Percentiles rank a stretch among this genome's conserved stretches.
phyloP scores from a whole-genome alignment of 2,113 vertebrate species.

The Sigmodon hispidus region DNA sequence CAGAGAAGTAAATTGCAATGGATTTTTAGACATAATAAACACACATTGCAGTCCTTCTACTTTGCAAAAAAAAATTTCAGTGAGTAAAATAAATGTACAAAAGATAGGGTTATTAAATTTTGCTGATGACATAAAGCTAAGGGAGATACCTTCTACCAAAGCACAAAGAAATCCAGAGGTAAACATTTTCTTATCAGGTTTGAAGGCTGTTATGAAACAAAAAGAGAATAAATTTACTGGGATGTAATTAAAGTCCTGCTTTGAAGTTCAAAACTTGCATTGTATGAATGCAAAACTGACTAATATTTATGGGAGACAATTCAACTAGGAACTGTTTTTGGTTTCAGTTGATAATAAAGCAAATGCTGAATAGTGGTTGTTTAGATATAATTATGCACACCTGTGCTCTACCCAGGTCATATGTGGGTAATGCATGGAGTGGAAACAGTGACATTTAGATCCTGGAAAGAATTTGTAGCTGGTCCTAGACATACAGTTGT shows the following conservation, averaged over 20 bases:
- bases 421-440: background rate
- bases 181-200: constrained; percentile 48
- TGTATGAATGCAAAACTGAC: background rate
- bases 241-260: constrained; percentile 27
- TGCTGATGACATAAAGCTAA: constrained; percentile 27
- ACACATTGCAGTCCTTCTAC: background rate
- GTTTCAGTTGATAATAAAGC: constrained; percentile 21
- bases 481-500: background rate
- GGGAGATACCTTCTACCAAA: background rate
- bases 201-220: constrained; percentile 50
- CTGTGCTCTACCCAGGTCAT: background rate
- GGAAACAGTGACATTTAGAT: constrained; percentile 8
- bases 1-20: constrained; percentile 9
- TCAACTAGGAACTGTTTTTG: background rate
- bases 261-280: constrained; percentile 34
- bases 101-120: constrained; percentile 39
- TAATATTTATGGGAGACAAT: background rate
- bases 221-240: constrained; percentile 26
- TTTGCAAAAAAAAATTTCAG: background rate
- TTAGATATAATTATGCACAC: background rate
- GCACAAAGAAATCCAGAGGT: constrained; percentile 2
- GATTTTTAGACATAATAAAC: constrained; percentile 26
- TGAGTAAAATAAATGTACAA: constrained; percentile 28
- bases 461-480: background rate
- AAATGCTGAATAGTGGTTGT: background rate